phyloP scores from a whole-genome alignment of 2,797 vertebrate species.

The Lepilemur septentrionalis region DNA sequence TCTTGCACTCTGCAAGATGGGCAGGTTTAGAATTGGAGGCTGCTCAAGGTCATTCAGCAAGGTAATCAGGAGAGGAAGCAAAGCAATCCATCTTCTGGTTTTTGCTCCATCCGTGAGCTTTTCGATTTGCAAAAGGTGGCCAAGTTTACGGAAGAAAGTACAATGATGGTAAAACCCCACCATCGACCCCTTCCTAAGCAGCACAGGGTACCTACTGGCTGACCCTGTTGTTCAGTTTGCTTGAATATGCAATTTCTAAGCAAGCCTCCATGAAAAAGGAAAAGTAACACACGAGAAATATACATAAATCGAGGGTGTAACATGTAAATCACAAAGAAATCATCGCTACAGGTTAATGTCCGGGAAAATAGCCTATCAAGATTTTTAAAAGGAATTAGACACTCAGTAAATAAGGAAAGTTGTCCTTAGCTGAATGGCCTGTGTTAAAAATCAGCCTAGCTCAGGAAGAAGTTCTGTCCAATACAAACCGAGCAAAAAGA shows the following conservation, averaged over 20 bases:
- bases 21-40: conserved; percentile 8
- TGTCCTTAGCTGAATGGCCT: neutral
- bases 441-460: conserved; percentile 21
- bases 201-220: too few relatives aligned
- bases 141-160: conserved; percentile 43
- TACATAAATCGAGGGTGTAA: conserved; percentile 32
- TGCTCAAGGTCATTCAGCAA: conserved; percentile 41
- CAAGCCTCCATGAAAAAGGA: conserved; percentile 48
- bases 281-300: neutral
- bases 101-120: neutral
- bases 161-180: too few relatives aligned
- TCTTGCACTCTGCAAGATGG: neutral
- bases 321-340: conserved; percentile 64
- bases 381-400: conserved; percentile 49
- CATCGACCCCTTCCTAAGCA: too few relatives aligned
- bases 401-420: conserved; percentile 45
- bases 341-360: conserved; percentile 60
- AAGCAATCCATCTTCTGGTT: conserved; percentile 43
- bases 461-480: neutral
- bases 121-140: conserved; percentile 53
- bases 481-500: neutral
- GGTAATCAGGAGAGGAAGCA: conserved; percentile 41
- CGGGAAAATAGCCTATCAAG: conserved; percentile 44
- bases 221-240: neutral
- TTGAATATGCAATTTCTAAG: conserved; percentile 18